Percentiles rank a stretch among this genome's conserved stretches.
phyloP scores from a whole-genome alignment of 1,140 invertebrate genomes.

The Atta cephalotes region DNA sequence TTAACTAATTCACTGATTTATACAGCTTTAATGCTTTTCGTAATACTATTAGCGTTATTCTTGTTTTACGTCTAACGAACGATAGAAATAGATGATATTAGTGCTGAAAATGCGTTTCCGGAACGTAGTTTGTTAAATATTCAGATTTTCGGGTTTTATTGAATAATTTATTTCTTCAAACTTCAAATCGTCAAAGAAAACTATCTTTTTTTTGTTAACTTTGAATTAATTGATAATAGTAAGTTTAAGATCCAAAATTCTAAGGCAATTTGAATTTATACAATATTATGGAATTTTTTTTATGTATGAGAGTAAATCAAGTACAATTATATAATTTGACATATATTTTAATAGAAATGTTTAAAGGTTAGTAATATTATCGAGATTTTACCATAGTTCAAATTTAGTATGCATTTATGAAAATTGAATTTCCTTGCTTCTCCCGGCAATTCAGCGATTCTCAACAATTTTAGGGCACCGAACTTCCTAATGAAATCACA shows the following conservation, averaged over 20 bases:
- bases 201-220: neutral
- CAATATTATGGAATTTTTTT: neutral
- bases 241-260: neutral
- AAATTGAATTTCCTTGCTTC: neutral
- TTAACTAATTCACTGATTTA: neutral
- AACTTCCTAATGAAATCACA: constrained; percentile 48
- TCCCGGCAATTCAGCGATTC: constrained; percentile 36
- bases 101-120: neutral
- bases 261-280: neutral
- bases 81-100: too few species aligned
- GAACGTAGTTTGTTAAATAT: neutral
- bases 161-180: neutral
- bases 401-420: neutral
- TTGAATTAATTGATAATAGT: neutral
- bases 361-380: neutral
- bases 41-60: too few species aligned
- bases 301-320: neutral
- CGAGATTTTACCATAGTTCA: neutral
- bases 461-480: constrained; percentile 30
- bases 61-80: too few species aligned
- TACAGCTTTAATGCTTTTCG: neutral
- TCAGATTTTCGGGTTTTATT: neutral
- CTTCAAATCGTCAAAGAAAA: neutral
- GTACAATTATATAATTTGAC: neutral
- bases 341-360: neutral